Evolutionary conservation across 1,140 invertebrate species (phyloP).

Genomic region (Mesaphorura yosii): DNA sequence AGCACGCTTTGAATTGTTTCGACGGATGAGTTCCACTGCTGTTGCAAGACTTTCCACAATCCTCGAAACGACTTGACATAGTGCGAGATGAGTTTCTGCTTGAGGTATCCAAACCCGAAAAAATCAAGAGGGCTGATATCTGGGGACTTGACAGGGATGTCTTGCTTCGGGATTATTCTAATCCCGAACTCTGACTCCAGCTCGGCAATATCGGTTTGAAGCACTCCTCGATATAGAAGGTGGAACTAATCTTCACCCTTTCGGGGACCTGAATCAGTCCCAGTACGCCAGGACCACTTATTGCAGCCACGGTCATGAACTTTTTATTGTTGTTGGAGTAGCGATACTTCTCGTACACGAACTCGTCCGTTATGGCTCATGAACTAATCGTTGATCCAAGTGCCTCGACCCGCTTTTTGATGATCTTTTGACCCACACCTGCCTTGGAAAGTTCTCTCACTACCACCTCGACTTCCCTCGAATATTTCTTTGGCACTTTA

Average conservation of each 20-base stretch:
- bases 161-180: not conserved
- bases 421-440: not conserved
- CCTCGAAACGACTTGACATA: not conserved
- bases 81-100: not conserved
- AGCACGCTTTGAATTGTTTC: not conserved
- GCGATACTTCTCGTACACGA: not conserved
- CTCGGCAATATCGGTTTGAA: not conserved
- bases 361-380: not conserved
- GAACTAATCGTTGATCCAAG: not conserved
- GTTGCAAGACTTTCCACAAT: not conserved
- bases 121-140: slow-evolving; percentile 4
- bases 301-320: slow-evolving; percentile 2
- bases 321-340: not conserved
- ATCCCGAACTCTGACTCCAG: not conserved
- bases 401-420: not conserved
- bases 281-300: not conserved
- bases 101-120: not conserved
- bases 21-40: not conserved
- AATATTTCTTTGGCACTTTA: not conserved
- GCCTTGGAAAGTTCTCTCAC: no score
- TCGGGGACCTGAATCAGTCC: not conserved
- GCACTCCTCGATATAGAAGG: not conserved
- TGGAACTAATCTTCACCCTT: not conserved
- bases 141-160: slow-evolving; percentile 2
- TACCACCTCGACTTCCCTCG: not conserved